Conservation (phyloP, 2,113 vertebrate genomes). For the Ammodytes marinus region DNA sequence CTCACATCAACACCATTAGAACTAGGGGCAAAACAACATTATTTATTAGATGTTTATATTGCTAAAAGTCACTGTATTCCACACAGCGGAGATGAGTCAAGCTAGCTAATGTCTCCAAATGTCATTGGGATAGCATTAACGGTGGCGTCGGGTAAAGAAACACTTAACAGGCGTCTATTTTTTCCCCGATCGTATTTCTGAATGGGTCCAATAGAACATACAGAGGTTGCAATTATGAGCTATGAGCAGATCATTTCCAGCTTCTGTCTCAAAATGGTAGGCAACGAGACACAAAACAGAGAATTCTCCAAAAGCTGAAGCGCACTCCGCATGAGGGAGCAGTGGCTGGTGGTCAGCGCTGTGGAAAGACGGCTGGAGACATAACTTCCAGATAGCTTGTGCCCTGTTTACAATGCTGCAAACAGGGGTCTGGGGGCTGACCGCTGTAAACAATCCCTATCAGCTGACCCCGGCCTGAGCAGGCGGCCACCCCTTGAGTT, state of each 20-base stretch:
- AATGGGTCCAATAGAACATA: background rate
- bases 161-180: conserved; percentile 12
- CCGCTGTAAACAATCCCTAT: too few species aligned
- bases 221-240: conserved; percentile 19
- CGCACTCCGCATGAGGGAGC: conserved; percentile 1
- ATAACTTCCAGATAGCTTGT: conserved; percentile 25
- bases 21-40: conserved; percentile 21
- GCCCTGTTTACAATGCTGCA: conserved; percentile 33
- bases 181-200: conserved; percentile 11
- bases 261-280: conserved; percentile 19
- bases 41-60: conserved; percentile 17
- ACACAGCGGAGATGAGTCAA: background rate
- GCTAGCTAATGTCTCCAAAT: conserved; percentile 11
- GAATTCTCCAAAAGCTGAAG: background rate
- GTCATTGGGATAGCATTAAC: background rate
- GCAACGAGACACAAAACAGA: conserved; percentile 29
- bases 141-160: conserved; percentile 13
- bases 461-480: conserved; percentile 43
- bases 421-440: conserved; percentile 18
- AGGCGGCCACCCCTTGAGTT: conserved; percentile 67
- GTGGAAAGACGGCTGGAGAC: conserved; percentile 1
- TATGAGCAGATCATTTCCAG: conserved; percentile 29
- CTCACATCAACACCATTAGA: conserved; percentile 48
- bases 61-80: background rate
- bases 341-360: background rate